Percentiles rank a stretch among this genome's conserved stretches.
phyloP scores from a whole-genome alignment of 2,888 invertebrate species.

The Chymomyza fuscimana region DNA sequence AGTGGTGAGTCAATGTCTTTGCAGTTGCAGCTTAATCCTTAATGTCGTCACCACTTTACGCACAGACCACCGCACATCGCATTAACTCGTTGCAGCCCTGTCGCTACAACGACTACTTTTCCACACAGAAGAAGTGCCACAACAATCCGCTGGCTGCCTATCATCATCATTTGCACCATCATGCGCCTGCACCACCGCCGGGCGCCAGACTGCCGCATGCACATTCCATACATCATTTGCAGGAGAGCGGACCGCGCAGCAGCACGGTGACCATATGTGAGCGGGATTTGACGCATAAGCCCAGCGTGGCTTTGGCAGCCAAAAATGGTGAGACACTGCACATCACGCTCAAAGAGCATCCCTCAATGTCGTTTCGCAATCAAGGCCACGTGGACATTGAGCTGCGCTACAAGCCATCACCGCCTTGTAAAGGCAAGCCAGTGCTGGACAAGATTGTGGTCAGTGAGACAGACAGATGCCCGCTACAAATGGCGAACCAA shows the following conservation, averaged over 20 bases:
- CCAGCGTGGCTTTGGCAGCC: conserved; percentile 53
- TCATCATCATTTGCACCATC: conserved; percentile 67
- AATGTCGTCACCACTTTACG: neutral
- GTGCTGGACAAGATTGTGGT: conserved; percentile 82
- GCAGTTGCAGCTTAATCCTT: neutral
- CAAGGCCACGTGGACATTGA: conserved; percentile 84
- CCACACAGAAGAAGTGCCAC: conserved; percentile 74
- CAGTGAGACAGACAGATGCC: conserved; percentile 72
- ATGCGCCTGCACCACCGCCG: conserved; percentile 36
- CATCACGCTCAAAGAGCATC: conserved; percentile 82
- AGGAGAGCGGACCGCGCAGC: conserved; percentile 66
- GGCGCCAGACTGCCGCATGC: conserved; percentile 47
- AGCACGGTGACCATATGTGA: conserved; percentile 73
- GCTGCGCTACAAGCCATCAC: conserved; percentile 84
- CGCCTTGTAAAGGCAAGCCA: conserved; percentile 77
- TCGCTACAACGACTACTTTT: conserved; percentile 76
- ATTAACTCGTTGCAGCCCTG: conserved; percentile 75
- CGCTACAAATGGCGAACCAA: conserved; percentile 36
- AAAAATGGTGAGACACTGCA: conserved; percentile 76
- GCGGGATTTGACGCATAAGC: conserved; percentile 61
- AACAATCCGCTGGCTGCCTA: conserved; percentile 64
- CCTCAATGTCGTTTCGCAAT: conserved; percentile 84
- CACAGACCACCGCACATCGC: conserved; percentile 68
- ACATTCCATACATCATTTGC: conserved; percentile 65
- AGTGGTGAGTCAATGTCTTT: conserved; percentile 78